phyloP scores from a whole-genome alignment of 2,888 invertebrate genomes.

The Cryptocheilus praepositus region DNA sequence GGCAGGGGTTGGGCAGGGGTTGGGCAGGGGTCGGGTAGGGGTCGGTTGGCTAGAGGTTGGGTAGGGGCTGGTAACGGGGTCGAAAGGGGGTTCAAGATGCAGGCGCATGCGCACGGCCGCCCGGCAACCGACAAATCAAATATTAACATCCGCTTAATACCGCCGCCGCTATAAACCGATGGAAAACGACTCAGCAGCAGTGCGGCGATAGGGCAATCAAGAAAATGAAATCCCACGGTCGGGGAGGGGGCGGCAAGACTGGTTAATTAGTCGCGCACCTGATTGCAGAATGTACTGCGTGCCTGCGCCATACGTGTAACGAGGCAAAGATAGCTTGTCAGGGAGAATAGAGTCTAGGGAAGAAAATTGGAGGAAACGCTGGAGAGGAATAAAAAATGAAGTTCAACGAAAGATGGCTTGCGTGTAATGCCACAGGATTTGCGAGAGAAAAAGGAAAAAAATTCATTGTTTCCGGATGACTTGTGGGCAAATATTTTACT shows the following conservation, averaged over 20 bases:
- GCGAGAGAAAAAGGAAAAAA: too few species aligned
- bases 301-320: neutral
- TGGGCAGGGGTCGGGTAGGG: neutral
- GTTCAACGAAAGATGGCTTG: too few species aligned
- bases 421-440: too few species aligned
- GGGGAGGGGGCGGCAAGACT: neutral
- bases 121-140: conserved; percentile 45
- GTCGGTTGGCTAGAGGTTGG: too few species aligned
- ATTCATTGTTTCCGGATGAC: too few species aligned
- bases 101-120: conserved; percentile 37
- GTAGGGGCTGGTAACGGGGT: neutral
- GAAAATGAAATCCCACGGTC: conserved; percentile 15
- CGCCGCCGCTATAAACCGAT: conserved; percentile 16
- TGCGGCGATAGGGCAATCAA: conserved; percentile 12
- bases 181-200: conserved; percentile 11
- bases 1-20: neutral
- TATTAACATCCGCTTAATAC: conserved; percentile 42
- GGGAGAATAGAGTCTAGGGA: too few species aligned
- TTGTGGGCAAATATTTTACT: too few species aligned
- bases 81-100: neutral
- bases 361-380: too few species aligned
- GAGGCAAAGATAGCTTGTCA: too few species aligned
- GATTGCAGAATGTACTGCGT: conserved; percentile 3
- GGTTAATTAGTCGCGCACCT: conserved; percentile 9
- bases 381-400: too few species aligned